Evolutionary conservation across 2,113 vertebrate species (phyloP).

Genomic region (Haemorhous mexicanus): DNA sequence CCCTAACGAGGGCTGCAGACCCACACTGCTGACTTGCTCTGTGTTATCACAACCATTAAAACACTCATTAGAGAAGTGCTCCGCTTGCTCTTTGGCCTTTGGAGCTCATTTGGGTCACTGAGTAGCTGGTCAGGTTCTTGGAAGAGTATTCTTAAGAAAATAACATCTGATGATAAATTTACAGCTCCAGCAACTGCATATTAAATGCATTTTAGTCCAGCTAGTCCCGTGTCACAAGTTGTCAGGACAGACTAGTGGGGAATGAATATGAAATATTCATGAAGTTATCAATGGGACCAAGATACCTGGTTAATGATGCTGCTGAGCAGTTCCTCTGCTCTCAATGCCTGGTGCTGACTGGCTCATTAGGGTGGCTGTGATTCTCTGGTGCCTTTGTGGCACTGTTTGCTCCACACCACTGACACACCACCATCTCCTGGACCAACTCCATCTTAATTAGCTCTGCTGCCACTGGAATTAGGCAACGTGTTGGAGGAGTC

Average conservation of each 20-base stretch:
- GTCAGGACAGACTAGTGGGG: neutral
- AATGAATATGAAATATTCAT: constrained; percentile 56
- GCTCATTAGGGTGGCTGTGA: constrained; percentile 5
- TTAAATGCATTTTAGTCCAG: constrained; percentile 22
- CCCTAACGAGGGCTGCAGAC: neutral
- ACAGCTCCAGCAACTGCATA: neutral
- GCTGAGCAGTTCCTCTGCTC: constrained; percentile 22
- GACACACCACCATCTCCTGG: constrained; percentile 19
- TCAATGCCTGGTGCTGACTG: neutral
- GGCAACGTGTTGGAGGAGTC: constrained; percentile 21
- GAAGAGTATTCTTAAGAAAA: constrained; percentile 15
- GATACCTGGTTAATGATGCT: constrained; percentile 41
- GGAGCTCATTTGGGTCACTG: neutral
- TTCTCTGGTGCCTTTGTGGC: constrained; percentile 5
- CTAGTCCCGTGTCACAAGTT: neutral
- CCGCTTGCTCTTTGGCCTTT: neutral
- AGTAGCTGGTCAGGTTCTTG: neutral
- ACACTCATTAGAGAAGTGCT: constrained; percentile 28
- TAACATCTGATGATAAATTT: neutral
- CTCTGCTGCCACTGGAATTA: constrained; percentile 47
- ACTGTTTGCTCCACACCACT: neutral
- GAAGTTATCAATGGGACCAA: constrained; percentile 38
- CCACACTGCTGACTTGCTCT: neutral
- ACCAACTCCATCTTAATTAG: constrained; percentile 57
- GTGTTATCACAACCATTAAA: constrained; percentile 11